Percentiles rank a stretch among this genome's conserved stretches.
Evolutionary conservation across 2,888 invertebrate species (phyloP).

Genomic region (Pollenia griseotomentosa): DNA sequence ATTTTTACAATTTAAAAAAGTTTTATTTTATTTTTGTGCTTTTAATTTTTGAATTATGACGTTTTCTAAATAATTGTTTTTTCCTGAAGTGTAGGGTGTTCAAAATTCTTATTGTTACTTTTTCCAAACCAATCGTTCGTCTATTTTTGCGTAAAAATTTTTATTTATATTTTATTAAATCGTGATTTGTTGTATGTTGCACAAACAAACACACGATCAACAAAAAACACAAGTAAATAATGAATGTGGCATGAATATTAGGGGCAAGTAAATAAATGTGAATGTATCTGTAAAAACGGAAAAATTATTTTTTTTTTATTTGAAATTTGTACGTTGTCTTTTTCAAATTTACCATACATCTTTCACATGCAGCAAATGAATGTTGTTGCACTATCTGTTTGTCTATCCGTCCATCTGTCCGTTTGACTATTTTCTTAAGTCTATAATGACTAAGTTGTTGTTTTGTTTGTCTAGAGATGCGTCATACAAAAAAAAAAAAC

Average conservation of each 20-base stretch:
- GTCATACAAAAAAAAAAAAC: slow-evolving; percentile 27
- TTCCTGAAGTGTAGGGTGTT: too few relatives aligned
- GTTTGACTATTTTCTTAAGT: slow-evolving; percentile 15
- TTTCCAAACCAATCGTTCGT: background rate
- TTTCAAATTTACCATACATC: background rate
- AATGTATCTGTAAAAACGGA: background rate
- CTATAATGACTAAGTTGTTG: slow-evolving; percentile 38
- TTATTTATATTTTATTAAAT: slow-evolving; percentile 63
- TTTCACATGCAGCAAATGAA: background rate
- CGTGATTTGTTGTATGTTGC: slow-evolving; percentile 52
- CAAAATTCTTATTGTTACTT: background rate
- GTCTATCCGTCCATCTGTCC: slow-evolving; percentile 11
- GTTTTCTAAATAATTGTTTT: too few relatives aligned
- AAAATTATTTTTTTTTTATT: slow-evolving; percentile 16
- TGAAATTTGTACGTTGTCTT: slow-evolving; percentile 21
- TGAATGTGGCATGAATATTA: slow-evolving; percentile 21
- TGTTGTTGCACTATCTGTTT: slow-evolving; percentile 19
- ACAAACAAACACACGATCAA: background rate
- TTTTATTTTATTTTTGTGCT: too few relatives aligned
- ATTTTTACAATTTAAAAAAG: too few relatives aligned
- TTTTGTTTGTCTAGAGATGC: slow-evolving; percentile 42
- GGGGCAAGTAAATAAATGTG: slow-evolving; percentile 1
- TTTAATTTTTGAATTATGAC: too few relatives aligned
- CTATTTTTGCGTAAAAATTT: slow-evolving; percentile 24
- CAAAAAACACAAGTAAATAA: slow-evolving; percentile 27